These are phyloP conservation scores for Chelonoidis abingdonii DNA, from an alignment of 2,113 vertebrate species.

Conservation along the genomic window DNA sequence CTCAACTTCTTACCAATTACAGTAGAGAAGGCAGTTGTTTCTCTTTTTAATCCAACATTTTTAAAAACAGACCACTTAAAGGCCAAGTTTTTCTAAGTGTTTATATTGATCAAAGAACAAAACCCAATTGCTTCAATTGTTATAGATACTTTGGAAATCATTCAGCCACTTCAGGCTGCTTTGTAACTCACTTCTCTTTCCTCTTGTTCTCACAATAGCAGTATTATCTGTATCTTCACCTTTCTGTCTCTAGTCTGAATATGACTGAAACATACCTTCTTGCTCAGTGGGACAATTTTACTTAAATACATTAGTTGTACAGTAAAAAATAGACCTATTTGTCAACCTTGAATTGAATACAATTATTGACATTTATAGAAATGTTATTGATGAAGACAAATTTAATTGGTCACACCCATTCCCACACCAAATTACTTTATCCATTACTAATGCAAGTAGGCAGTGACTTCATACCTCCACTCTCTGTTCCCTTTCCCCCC, in stretches of 20 bases:
- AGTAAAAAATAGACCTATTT: neutral
- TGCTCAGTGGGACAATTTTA: neutral
- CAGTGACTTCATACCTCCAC: neutral
- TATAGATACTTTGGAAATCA: slow-evolving; percentile 30
- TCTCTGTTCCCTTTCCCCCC: neutral
- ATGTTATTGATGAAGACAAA: neutral
- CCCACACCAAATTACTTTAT: neutral
- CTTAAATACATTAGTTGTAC: neutral
- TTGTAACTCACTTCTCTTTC: slow-evolving; percentile 15
- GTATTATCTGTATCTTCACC: slow-evolving; percentile 37
- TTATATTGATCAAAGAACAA: slow-evolving; percentile 49
- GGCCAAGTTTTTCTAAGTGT: slow-evolving; percentile 33
- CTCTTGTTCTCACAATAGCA: slow-evolving; percentile 15
- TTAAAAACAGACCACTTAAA: slow-evolving; percentile 29
- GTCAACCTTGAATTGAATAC: neutral
- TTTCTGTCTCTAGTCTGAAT: slow-evolving; percentile 36
- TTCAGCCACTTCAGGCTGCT: slow-evolving; percentile 42
- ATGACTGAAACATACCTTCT: neutral
- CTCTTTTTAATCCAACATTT: slow-evolving; percentile 1
- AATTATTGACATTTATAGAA: slow-evolving; percentile 11
- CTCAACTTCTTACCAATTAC: neutral
- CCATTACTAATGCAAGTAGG: neutral
- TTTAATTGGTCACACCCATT: neutral
- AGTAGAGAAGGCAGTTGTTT: neutral
- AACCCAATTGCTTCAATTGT: slow-evolving; percentile 24